A percentile compares a stretch with the other conserved stretches of the same genome.
Conservation (phyloP, 2,888 invertebrate species). For the Hypomecis punctinalis region DNA sequence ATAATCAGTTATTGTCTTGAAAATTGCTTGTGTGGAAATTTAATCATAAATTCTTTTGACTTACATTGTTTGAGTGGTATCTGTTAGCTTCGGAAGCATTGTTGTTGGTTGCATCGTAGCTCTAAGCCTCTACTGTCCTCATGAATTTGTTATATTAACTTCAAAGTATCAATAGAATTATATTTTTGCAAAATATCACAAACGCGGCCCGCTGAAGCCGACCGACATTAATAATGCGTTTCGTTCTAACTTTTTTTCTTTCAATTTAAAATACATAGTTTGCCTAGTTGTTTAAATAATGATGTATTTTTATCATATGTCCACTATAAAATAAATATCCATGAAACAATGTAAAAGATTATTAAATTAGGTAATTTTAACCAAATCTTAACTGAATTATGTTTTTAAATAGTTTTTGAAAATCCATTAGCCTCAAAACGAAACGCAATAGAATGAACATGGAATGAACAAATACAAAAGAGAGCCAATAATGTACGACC, state of each 20-base stretch:
- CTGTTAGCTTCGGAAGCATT: constrained; percentile 77
- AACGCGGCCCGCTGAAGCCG: constrained; percentile 70
- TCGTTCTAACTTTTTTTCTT: constrained; percentile 21
- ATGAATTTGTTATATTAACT: constrained; percentile 61
- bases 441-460: constrained; percentile 4
- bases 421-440: background rate
- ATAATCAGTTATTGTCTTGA: constrained; percentile 11
- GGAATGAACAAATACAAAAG: too few species aligned
- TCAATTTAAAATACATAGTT: too few species aligned
- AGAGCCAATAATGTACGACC: too few species aligned
- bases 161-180: constrained; percentile 48
- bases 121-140: constrained; percentile 62
- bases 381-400: too few species aligned
- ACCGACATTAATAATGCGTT: constrained; percentile 68
- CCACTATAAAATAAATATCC: too few species aligned
- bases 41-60: constrained; percentile 52
- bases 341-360: too few species aligned
- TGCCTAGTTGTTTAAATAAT: too few species aligned
- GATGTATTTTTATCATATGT: too few species aligned
- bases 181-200: constrained; percentile 59
- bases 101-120: constrained; percentile 71
- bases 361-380: too few species aligned
- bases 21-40: constrained; percentile 34
- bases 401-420: too few species aligned
- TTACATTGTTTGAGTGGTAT: constrained; percentile 80